phyloP scores from a whole-genome alignment of 2,113 vertebrate species.

The Saimiri boliviensis region DNA sequence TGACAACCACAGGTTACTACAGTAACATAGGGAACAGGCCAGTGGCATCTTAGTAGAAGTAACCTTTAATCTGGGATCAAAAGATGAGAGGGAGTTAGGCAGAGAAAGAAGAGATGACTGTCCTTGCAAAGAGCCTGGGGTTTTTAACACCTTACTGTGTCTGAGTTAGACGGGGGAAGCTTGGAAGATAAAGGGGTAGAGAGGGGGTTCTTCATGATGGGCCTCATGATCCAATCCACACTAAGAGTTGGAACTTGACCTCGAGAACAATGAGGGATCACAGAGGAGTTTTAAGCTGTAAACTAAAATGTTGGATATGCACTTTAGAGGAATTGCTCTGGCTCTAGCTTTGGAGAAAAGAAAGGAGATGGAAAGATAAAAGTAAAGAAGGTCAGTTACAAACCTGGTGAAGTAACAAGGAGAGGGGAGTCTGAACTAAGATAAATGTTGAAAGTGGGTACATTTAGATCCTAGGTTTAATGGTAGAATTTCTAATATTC shows the following conservation, averaged over 20 bases:
- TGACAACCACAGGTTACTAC: neutral
- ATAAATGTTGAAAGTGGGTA: neutral
- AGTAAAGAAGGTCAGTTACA: neutral
- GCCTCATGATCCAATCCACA: accelerated
- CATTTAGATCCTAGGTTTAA: neutral
- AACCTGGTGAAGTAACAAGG: neutral
- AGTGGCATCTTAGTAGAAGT: neutral
- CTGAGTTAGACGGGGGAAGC: neutral
- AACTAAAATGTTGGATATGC: neutral
- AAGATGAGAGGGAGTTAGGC: neutral
- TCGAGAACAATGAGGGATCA: neutral
- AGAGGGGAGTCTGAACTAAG: neutral
- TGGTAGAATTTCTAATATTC: neutral
- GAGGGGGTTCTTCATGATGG: neutral
- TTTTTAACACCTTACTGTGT: neutral
- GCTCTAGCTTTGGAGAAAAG: neutral
- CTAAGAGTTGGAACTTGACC: neutral
- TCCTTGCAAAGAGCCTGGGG: neutral
- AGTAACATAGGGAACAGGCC: neutral
- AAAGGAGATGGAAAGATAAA: neutral
- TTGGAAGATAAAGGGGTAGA: neutral
- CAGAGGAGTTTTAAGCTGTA: neutral
- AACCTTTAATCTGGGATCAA: neutral
- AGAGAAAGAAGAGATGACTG: neutral
- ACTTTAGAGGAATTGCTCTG: neutral